Evolutionary conservation across 2,113 vertebrate species (phyloP).

Genomic region (Genyomyrus donnyi): DNA sequence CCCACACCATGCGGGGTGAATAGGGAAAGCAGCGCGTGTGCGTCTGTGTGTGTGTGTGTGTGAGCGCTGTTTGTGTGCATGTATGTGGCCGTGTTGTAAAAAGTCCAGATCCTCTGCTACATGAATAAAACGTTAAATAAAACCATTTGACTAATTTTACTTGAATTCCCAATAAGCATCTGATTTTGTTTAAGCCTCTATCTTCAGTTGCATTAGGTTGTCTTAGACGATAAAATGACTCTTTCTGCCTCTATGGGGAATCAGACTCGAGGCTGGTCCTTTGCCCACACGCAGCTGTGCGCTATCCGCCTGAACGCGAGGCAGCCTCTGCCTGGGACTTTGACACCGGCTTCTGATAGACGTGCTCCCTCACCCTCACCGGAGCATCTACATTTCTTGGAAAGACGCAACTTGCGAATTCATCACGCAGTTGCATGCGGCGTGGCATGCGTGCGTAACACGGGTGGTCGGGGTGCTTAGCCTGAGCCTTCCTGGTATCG

Average conservation of each 20-base stretch:
- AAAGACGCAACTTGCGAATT: not conserved
- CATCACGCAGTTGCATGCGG: not conserved
- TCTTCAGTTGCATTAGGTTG: not conserved
- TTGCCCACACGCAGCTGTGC: not conserved
- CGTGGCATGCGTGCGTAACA: not conserved
- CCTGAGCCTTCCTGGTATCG: not conserved
- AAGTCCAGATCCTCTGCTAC: not conserved
- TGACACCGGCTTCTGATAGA: not conserved
- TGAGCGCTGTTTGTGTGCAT: not conserved
- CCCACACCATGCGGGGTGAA: not conserved
- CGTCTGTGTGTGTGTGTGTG: conserved; percentile 17
- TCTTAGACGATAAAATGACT: not conserved
- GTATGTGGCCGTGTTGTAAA: not conserved
- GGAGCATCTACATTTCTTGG: not conserved
- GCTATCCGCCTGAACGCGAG: not conserved
- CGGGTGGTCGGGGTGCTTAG: not conserved
- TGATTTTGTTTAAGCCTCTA: not conserved
- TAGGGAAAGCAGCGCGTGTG: not conserved
- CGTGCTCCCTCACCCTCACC: not conserved
- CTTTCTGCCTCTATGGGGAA: not conserved
- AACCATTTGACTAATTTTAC: not conserved
- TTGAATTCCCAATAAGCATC: not conserved
- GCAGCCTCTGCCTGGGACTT: not conserved
- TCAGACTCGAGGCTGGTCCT: not conserved
- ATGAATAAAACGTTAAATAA: not conserved